Base-by-base conservation (phyloP, 2,888 invertebrate genomes). In the Temnothorax ravouxi region DNA sequence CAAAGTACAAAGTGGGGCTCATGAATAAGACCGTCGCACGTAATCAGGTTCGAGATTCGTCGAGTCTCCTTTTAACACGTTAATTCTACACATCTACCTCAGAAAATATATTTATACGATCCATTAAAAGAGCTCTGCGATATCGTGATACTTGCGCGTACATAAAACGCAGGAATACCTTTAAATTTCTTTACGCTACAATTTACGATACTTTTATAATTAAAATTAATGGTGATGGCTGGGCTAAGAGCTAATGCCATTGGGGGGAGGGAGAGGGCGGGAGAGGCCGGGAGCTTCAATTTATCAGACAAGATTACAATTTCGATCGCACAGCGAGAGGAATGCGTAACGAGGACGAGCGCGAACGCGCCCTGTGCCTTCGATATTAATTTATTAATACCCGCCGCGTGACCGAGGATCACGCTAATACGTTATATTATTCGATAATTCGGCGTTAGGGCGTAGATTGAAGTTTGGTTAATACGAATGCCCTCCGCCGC, bases 351-450 rank as follows among this genome's bases (percentile, higher is more conserved):
- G 79, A 79, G 79, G 79, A 18, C 59, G 71, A 59, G 69, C 79
- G 79, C 67, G 56, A 34, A 69, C 79, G 69, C 79, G 38, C 34
- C 79, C 38, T 69, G 59, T 79, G 69, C 79, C 79, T 79, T 69
- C 79, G 79, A 79, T 71, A 79, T 79, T 79, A 79, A 79, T 79
- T 79, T 79, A 79, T 79, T 79, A 79, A 79, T 79, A 79, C 79
- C 79, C 69, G 71, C 79, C 69, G 71, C 69, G 69, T 69, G 79
- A 71, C 79, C 79, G 79, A 79, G 79, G 69, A 79, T 79, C 79
- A 79, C 69, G 79, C 79, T 79, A 69, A 79, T 79, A 79, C 79
- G 79, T 79, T 79, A 79, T 79, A 79, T 79, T 79, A 79, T 79
- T 79, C 79, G 69, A 79, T 79, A 69, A 79, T 79, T 79, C 79